Percentiles rank a stretch among this genome's conserved stretches.
Evolutionary conservation across 2,888 invertebrate genomes (phyloP).

Genomic region (Dasypogon diadema): DNA sequence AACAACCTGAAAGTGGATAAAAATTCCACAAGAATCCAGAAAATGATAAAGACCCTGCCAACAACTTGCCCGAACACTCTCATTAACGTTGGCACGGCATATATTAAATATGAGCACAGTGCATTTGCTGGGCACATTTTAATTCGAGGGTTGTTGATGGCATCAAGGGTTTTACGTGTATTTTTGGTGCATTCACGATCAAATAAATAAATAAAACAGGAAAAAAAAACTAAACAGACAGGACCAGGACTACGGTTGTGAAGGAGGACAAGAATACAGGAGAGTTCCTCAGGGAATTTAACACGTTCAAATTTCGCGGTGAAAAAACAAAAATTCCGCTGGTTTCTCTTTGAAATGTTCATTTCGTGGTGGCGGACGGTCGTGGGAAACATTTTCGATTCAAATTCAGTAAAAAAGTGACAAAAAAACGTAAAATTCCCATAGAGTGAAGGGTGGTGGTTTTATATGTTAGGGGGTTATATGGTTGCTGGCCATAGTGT

Average conservation of each 20-base stretch:
- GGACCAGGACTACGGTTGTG: neutral
- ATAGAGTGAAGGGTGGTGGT: neutral
- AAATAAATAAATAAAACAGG: neutral
- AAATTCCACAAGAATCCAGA: neutral
- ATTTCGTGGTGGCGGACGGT: neutral
- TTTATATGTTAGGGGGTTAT: neutral
- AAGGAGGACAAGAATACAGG: neutral
- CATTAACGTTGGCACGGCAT: conserved; percentile 1
- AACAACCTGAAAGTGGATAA: neutral
- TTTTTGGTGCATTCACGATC: neutral
- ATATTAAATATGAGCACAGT: conserved; percentile 33
- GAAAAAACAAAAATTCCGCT: conserved; percentile 12
- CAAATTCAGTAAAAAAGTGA: conserved; percentile 32
- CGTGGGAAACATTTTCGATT: conserved; percentile 35
- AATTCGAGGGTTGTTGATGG: neutral
- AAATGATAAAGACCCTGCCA: neutral
- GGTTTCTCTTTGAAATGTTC: conserved; percentile 1
- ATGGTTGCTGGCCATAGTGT: neutral
- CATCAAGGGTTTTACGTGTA: neutral
- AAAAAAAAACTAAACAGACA: neutral
- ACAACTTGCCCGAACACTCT: neutral
- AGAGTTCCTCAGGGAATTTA: conserved; percentile 23
- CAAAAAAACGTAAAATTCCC: conserved; percentile 33
- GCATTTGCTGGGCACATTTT: conserved; percentile 17
- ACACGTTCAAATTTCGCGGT: conserved; percentile 39